A percentile compares a stretch with the other conserved stretches of the same genome.
Conservation (phyloP, 2,113 vertebrate species). For the Poecile atricapillus region DNA sequence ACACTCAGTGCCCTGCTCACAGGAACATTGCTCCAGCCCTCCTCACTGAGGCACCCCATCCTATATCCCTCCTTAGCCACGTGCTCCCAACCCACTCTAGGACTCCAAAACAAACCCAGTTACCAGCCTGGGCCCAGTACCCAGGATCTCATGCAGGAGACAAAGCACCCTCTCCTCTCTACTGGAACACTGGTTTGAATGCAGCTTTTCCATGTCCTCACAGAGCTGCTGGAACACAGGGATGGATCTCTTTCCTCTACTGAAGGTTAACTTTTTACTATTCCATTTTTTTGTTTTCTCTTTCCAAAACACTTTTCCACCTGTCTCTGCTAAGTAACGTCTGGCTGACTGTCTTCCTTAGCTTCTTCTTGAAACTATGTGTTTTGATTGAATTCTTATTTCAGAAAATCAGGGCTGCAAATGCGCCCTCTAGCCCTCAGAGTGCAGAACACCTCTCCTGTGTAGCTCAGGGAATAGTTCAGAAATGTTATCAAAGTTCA, state of each 20-base stretch:
- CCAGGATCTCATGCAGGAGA: neutral
- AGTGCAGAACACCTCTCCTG: neutral
- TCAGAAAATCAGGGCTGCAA: neutral
- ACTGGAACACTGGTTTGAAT: neutral
- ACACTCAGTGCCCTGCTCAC: fast-evolving
- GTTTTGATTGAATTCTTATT: neutral
- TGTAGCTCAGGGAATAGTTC: neutral
- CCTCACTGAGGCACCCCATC: neutral
- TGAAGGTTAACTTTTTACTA: neutral
- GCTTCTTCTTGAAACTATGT: neutral
- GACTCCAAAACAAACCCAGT: neutral
- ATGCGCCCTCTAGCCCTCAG: neutral
- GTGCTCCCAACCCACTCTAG: neutral
- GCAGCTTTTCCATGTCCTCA: slow-evolving; percentile 10
- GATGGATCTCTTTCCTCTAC: neutral
- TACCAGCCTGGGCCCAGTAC: neutral
- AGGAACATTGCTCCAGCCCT: fast-evolving
- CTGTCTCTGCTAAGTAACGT: neutral
- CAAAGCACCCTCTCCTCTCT: neutral
- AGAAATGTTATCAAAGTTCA: neutral
- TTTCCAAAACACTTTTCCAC: neutral
- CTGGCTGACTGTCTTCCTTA: neutral
- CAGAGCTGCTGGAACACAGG: neutral
- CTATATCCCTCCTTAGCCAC: neutral
- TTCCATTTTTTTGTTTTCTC: neutral